Conservation (phyloP, 1,140 invertebrate genomes). For the Proctacanthus coquilletti region DNA sequence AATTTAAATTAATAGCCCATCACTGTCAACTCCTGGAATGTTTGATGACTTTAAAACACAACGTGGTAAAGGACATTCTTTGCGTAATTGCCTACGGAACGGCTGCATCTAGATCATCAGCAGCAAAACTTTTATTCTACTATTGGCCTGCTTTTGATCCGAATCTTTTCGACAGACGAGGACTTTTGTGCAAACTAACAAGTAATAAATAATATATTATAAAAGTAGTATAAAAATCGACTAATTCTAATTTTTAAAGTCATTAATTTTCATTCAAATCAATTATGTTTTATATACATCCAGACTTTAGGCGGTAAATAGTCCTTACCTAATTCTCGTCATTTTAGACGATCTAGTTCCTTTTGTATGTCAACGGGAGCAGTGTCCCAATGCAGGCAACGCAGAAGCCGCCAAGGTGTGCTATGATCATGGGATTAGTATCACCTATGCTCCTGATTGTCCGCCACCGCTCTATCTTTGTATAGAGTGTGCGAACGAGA, state of each 20-base stretch:
- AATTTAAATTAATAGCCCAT: constrained; percentile 44
- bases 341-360: constrained; percentile 49
- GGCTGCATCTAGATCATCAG: constrained; percentile 72
- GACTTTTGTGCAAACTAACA: constrained; percentile 75
- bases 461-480: constrained; percentile 92
- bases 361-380: constrained; percentile 71
- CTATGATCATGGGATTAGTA: constrained; percentile 73
- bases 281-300: too few relatives aligned
- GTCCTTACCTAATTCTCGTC: too few relatives aligned
- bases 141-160: constrained; percentile 99
- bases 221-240: neutral
- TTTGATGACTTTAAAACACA: constrained; percentile 80
- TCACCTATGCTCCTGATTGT: constrained; percentile 64
- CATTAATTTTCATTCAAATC: too few relatives aligned
- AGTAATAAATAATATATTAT: constrained; percentile 38
- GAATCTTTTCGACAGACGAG: constrained; percentile 77
- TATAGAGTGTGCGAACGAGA: constrained; percentile 89
- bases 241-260: neutral
- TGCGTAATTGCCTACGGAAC: constrained; percentile 96
- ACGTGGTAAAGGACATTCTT: constrained; percentile 82
- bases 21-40: constrained; percentile 91
- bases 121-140: constrained; percentile 92
- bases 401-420: constrained; percentile 85
- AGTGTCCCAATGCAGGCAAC: constrained; percentile 64
- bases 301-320: too few relatives aligned